Evolutionary conservation across 2,797 vertebrate genomes (phyloP), one percentile per base, ranked within the genome.

Genomic region (Enteromius trimaculatus): DNA sequence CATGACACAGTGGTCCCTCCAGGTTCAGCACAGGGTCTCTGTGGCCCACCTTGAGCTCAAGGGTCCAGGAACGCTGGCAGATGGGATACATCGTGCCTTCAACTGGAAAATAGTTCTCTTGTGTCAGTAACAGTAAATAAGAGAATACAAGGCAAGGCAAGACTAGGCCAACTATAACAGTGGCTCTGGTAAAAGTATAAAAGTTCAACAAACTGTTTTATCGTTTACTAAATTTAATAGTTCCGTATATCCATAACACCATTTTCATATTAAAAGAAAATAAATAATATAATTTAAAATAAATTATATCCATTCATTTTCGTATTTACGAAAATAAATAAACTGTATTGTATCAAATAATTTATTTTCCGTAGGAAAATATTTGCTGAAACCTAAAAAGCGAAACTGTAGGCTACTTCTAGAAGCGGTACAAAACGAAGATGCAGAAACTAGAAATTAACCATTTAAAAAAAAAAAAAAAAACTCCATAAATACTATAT

Each of bases 51-150:
- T 77, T 80, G 39, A 84, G 83, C 84, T 83, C 84, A 82, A 78
- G 85, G 76, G 84, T 75, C 70, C 77, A 85, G 66, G 79, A 81
- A 88, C 74, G 85, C 81, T 85, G 84, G 81, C 88, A 90, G 87
- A 88, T 87, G 83, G 89, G 81, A 60, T 80, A 88, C 81, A 65
- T 76, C 81, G 47, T 86, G 87, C 85, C 88, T 89, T 87, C 84
- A 90, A 80, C 84, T 86, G 86, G 82, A 90, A 89, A 88, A 85
- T 55, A 19, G 81, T 71, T 83, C 31, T 84, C 70, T 29, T 76
- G 81, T 65, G 47, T 26, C 84, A 55, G 68, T 16, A 65, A 86
- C 77, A 3, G 34, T 26, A 79, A 87, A 84, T 47, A n/a, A 83
- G 39, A 76, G 80, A 74, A 84, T 75, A 51, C 79, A 75, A 77